phyloP scores from a whole-genome alignment of 2,888 invertebrate genomes.

The Oxycera nigricornis region DNA sequence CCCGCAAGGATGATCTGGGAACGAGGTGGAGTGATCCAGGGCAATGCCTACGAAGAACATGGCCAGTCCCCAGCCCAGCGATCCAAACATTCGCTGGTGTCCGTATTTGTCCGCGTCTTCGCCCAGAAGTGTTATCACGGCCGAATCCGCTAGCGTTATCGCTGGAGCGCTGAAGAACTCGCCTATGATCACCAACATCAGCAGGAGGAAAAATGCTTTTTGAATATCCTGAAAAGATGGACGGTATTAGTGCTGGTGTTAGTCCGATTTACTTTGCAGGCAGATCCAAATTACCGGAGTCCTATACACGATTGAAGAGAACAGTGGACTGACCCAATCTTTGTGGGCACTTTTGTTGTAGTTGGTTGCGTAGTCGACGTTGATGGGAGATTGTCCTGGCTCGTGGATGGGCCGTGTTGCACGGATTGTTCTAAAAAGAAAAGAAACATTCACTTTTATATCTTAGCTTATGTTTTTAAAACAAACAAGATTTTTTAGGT shows the following conservation, averaged over 20 bases:
- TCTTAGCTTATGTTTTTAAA: neutral
- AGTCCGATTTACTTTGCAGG: neutral
- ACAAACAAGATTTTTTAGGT: neutral
- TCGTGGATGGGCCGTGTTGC: conserved; percentile 54
- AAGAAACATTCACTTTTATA: neutral
- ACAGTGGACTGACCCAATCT: conserved; percentile 87
- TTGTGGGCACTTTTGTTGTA: conserved; percentile 74
- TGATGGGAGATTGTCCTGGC: conserved; percentile 75
- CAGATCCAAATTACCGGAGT: conserved; percentile 61
- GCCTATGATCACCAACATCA: conserved; percentile 91
- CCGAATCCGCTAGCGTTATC: conserved; percentile 91
- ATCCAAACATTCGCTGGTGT: conserved; percentile 97
- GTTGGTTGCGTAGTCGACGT: conserved; percentile 78
- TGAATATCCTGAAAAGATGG: conserved; percentile 81
- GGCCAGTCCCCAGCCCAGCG: conserved; percentile 96
- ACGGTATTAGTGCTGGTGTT: neutral
- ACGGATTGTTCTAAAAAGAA: conserved; percentile 16
- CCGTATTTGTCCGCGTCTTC: conserved; percentile 92
- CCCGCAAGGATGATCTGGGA: conserved; percentile 90
- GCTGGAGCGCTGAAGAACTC: conserved; percentile 98
- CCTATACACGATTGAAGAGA: conserved; percentile 92
- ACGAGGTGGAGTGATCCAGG: conserved; percentile 94
- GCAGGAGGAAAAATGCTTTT: conserved; percentile 92
- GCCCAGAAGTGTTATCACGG: conserved; percentile 86
- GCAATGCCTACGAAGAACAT: conserved; percentile 97